A percentile compares a stretch with the other conserved stretches of the same genome.
Conservation (phyloP, 2,888 invertebrate species). For the Diaperis boleti region DNA sequence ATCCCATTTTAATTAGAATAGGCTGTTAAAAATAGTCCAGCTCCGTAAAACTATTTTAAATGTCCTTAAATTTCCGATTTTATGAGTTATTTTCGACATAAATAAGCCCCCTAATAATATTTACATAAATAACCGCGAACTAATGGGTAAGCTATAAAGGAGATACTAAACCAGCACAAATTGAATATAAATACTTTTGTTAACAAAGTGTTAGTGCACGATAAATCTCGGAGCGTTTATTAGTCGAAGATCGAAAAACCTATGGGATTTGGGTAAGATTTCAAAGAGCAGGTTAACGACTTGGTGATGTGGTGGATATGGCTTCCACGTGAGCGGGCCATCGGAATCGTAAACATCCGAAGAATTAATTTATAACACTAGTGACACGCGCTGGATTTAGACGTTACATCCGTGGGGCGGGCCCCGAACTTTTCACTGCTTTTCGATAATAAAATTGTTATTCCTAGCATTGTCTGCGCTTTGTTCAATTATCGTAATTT, state of each 20-base stretch:
- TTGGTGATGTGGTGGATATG: conserved; percentile 18
- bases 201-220: conserved; percentile 27
- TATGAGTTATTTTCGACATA: conserved; percentile 38
- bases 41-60: conserved; percentile 40
- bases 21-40: conserved; percentile 36
- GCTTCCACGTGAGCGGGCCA: conserved; percentile 53
- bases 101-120: conserved; percentile 37
- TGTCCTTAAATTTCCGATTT: conserved; percentile 37
- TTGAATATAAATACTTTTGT: conserved; percentile 36
- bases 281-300: conserved; percentile 36
- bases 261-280: conserved; percentile 22
- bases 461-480: conserved; percentile 1
- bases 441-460: background rate
- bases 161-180: conserved; percentile 34
- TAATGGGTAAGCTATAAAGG: conserved; percentile 33
- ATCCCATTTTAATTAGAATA: conserved; percentile 35
- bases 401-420: conserved; percentile 25
- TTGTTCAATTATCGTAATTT: conserved; percentile 16
- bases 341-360: conserved; percentile 50
- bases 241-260: conserved; percentile 11
- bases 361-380: conserved; percentile 51
- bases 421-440: background rate
- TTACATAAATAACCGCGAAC: conserved; percentile 42
- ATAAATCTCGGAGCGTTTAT: conserved; percentile 11
- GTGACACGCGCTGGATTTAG: conserved; percentile 50